Evolutionary conservation across 2,113 vertebrate species (phyloP), one percentile per base, ranked within the genome.

Genomic region (Accipiter virgatus): DNA sequence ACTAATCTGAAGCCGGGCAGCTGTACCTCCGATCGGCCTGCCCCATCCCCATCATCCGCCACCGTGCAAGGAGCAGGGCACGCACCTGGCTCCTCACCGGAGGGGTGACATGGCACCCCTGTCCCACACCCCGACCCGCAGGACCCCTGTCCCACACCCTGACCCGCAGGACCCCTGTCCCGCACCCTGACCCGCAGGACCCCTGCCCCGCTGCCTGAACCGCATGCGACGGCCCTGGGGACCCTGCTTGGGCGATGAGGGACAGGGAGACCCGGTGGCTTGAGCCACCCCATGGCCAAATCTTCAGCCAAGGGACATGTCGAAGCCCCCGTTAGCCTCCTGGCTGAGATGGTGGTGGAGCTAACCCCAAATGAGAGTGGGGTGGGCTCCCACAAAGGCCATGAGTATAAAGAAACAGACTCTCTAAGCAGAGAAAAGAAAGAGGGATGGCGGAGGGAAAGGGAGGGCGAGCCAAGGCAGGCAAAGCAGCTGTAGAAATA

Each of bases 1-100:
- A 97, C 81, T 34, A 62, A 13, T 74, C 50, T 63, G 74, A 75
- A 94, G 66, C 53, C 22, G 6, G 93, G 93, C 97, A 97, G 96
- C 88, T 95, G 95, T 79, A 94, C 23, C 66, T 47, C 95, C 5
- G 62, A 42, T 70, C 73, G 27, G 68, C 32, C 66, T 47, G 50
- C 47, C 77, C 40, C 42, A 10, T 27, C 47, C 77, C 40, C 42
- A 10, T 27, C 50, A 6, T 78, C 20, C 66, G 0, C 45, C 4
- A 7, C 43, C 14, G 0, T 1, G 53, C 27, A 3, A n/a, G 50
- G 45, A 80, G 53, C 0, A 2, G 55, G 67, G 40, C 56, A 23
- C 11, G 2, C 75, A 36, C 53, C 72, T 20, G 59, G 52, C 40
- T 80, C 74, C 58, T 36, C 84, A 19, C 20, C 1, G 2, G n/a